These are phyloP conservation scores for Tetraodon nigroviridis DNA, from an alignment of 2,113 vertebrate genomes.

Conservation along the genomic window DNA sequence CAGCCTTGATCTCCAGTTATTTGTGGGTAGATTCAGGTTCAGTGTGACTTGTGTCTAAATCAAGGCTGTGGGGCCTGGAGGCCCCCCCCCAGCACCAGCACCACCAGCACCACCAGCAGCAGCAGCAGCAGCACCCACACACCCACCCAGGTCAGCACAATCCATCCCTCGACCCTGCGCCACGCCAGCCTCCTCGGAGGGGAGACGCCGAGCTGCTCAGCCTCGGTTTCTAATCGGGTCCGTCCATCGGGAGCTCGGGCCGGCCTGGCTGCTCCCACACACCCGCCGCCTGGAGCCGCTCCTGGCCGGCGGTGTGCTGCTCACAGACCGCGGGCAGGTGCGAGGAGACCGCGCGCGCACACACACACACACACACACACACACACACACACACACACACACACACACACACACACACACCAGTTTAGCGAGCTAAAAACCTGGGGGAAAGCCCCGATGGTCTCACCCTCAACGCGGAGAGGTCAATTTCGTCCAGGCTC, in stretches of 20 bases:
- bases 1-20: too few species aligned
- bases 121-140: neutral
- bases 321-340: conserved; percentile 52
- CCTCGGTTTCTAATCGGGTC: conserved; percentile 20
- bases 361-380: neutral
- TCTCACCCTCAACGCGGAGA: conserved; percentile 87
- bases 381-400: neutral
- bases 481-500: conserved; percentile 91
- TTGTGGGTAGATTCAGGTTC: conserved; percentile 27
- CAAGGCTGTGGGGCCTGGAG: conserved; percentile 23
- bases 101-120: neutral
- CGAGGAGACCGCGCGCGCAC: conserved; percentile 8
- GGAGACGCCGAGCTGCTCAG: conserved; percentile 20
- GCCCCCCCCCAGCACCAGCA: too few species aligned
- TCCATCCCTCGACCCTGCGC: neutral
- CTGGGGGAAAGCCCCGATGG: neutral
- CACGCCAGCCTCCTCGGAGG: neutral
- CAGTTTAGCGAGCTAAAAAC: neutral
- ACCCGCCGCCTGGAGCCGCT: too few species aligned
- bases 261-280: conserved; percentile 5
- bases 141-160: neutral
- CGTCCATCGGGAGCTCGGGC: conserved; percentile 17
- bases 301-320: conserved; percentile 16
- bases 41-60: conserved; percentile 39
- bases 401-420: neutral